phyloP scores from a whole-genome alignment of 2,113 vertebrate species.

The Neodon shergylaensis region DNA sequence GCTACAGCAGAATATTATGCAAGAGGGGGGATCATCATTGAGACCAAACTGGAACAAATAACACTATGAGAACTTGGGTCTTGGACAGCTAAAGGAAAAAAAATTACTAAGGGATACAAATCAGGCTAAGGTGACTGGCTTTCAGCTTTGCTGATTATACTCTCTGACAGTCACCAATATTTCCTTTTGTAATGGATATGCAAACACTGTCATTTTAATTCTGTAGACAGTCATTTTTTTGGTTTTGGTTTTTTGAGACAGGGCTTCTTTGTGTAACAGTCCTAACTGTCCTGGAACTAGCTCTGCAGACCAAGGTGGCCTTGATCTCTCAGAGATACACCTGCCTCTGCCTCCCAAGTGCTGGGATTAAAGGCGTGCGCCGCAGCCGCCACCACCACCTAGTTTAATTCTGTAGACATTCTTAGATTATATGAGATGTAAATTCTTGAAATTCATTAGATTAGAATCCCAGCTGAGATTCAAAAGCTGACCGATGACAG shows the following conservation, averaged over 20 bases:
- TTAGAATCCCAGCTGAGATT: neutral
- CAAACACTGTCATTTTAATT: constrained; percentile 19
- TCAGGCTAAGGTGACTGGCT: neutral
- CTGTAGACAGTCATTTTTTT: neutral
- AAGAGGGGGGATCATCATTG: neutral
- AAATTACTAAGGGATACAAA: neutral
- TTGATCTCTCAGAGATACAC: too few relatives aligned
- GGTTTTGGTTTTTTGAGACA: too few relatives aligned
- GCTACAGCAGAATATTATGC: neutral
- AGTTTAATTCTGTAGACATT: neutral
- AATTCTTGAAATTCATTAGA: neutral
- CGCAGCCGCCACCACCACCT: too few relatives aligned
- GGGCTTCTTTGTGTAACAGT: too few relatives aligned
- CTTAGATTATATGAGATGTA: neutral
- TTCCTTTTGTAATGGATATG: constrained; percentile 27
- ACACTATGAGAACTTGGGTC: neutral
- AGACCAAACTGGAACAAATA: neutral
- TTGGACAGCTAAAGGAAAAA: neutral
- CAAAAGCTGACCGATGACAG: neutral
- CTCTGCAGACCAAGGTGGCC: too few relatives aligned
- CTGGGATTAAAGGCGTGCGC: too few relatives aligned
- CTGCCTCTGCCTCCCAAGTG: too few relatives aligned
- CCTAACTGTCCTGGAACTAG: too few relatives aligned
- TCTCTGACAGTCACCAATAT: neutral
- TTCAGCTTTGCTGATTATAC: neutral